phyloP scores from a whole-genome alignment of 2,888 invertebrate species.

The Limnephilus auricula region DNA sequence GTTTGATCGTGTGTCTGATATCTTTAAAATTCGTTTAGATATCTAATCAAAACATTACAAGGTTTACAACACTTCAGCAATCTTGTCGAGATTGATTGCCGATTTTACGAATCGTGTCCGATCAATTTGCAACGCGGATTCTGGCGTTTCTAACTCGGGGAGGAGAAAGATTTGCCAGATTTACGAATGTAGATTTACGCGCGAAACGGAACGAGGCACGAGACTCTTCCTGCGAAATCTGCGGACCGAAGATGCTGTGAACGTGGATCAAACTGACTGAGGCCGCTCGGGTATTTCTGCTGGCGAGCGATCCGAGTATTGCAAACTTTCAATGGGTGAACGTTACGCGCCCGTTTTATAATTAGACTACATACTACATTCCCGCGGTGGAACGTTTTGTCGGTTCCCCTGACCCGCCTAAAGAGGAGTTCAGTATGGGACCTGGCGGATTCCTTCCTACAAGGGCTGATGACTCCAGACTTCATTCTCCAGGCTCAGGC shows the following conservation, averaged over 20 bases:
- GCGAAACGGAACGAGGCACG: conserved; percentile 17
- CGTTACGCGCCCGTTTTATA: conserved; percentile 39
- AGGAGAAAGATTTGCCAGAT: neutral
- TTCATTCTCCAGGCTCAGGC: neutral
- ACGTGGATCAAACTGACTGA: conserved; percentile 9
- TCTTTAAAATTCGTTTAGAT: neutral
- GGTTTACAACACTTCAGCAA: neutral
- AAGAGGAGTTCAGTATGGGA: conserved; percentile 14
- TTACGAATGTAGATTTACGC: conserved; percentile 28
- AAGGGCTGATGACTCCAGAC: neutral
- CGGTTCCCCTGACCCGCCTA: conserved; percentile 49
- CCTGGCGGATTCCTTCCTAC: neutral
- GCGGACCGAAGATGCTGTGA: conserved; percentile 4
- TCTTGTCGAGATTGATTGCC: neutral
- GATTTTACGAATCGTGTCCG: neutral
- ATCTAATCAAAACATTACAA: neutral
- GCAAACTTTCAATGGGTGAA: conserved; percentile 43
- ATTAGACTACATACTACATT: conserved; percentile 45
- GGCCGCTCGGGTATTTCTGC: conserved; percentile 28
- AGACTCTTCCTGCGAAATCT: neutral
- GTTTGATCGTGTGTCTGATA: neutral
- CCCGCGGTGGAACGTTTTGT: conserved; percentile 11
- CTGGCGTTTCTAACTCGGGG: neutral
- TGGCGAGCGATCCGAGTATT: conserved; percentile 34
- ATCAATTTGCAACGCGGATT: neutral